These are phyloP conservation scores for Hyperopisus bebe DNA, from an alignment of 2,113 vertebrate species.

Conservation along the genomic window DNA sequence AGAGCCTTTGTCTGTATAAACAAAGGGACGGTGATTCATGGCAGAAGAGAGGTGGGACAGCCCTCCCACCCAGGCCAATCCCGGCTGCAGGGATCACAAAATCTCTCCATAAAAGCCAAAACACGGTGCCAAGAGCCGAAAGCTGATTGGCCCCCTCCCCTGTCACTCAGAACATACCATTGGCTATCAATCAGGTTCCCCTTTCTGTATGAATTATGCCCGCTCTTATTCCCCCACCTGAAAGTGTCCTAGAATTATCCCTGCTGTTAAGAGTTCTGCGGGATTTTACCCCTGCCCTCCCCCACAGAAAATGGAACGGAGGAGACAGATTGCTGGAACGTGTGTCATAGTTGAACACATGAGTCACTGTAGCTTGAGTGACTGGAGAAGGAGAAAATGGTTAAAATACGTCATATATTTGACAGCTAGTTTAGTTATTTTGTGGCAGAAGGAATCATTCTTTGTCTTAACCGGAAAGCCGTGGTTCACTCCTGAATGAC, in stretches of 20 bases:
- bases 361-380: background rate
- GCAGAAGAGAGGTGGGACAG: background rate
- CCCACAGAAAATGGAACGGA: background rate
- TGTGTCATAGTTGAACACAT: background rate
- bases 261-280: background rate
- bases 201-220: background rate
- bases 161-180: background rate
- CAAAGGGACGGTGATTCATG: constrained; percentile 21
- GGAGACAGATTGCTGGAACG: background rate
- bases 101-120: background rate
- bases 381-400: background rate
- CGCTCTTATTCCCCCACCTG: background rate
- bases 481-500: background rate
- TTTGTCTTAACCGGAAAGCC: background rate
- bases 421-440: background rate
- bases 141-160: background rate
- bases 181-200: background rate
- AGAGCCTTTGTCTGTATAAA: constrained; percentile 17
- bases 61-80: background rate
- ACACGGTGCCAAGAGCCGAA: background rate
- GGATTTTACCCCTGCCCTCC: background rate
- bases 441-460: background rate
- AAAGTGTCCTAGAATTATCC: background rate
- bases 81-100: background rate
- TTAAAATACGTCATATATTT: background rate